Evolutionary conservation across 2,888 invertebrate genomes (phyloP).

Genomic region (Phragmatobia fuliginosa): DNA sequence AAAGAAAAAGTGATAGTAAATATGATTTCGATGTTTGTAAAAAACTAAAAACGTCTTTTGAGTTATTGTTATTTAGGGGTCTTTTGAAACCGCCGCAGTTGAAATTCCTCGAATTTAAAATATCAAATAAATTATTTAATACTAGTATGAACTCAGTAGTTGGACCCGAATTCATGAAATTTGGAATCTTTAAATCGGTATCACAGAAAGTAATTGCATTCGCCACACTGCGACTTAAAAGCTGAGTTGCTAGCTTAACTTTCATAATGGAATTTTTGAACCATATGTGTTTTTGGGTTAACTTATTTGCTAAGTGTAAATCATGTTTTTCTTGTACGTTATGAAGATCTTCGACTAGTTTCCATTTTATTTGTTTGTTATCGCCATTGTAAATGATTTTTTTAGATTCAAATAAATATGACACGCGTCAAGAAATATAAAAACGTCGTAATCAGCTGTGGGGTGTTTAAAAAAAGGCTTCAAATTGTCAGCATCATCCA

Average conservation of each 20-base stretch:
- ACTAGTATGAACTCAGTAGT: constrained; percentile 13
- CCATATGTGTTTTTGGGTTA: constrained; percentile 22
- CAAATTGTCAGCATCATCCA: constrained; percentile 7
- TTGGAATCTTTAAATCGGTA: background rate
- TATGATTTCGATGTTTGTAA: constrained; percentile 3
- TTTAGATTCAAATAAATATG: constrained; percentile 21
- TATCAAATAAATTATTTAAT: constrained; percentile 22
- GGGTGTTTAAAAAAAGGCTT: constrained; percentile 26
- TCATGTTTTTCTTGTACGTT: constrained; percentile 24
- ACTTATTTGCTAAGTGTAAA: constrained; percentile 29
- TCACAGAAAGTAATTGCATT: constrained; percentile 7
- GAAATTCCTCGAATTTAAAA: constrained; percentile 21
- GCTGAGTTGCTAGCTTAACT: too few relatives aligned
- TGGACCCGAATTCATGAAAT: background rate
- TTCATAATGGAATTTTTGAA: constrained; percentile 18
- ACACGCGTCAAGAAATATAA: constrained; percentile 25
- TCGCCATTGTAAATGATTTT: background rate
- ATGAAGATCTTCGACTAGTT: constrained; percentile 9
- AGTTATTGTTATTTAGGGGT: background rate
- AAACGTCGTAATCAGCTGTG: constrained; percentile 21
- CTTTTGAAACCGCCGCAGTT: constrained; percentile 3
- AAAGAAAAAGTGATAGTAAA: constrained; percentile 4
- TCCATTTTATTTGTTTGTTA: too few relatives aligned
- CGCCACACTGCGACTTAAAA: background rate
- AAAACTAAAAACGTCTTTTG: constrained; percentile 8